Percentiles rank a stretch among this genome's conserved stretches.
Evolutionary conservation across 2,113 vertebrate genomes (phyloP).

Genomic region (Okapia johnstoni): DNA sequence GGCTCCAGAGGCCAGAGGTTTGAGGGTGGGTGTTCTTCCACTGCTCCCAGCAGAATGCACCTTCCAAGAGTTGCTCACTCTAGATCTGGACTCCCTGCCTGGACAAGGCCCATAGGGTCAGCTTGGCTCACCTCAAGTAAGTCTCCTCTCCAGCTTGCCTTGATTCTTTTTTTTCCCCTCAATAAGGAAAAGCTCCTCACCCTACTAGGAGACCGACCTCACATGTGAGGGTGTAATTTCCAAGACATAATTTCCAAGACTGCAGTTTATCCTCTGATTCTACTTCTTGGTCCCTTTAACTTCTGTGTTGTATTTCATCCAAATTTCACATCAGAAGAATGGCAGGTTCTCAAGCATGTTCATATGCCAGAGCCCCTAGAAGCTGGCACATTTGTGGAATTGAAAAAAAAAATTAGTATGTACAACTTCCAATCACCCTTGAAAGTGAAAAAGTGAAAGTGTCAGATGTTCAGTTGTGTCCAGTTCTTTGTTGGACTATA

Average conservation of each 20-base stretch:
- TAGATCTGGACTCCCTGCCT: background rate
- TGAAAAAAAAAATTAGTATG: background rate
- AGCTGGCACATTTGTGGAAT: background rate
- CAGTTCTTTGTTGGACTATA: background rate
- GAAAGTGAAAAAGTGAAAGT: background rate
- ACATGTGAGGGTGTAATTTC: background rate
- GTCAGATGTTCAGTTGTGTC: background rate
- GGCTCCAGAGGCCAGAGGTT: background rate
- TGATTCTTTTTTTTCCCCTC: background rate
- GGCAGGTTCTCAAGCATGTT: background rate
- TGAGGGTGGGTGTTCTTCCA: background rate
- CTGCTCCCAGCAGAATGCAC: rapidly evolving
- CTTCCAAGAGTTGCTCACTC: background rate
- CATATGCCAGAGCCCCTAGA: background rate
- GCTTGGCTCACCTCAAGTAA: background rate
- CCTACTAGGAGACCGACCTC: background rate
- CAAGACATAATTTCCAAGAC: background rate
- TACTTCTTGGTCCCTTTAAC: constrained; percentile 18
- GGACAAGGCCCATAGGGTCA: background rate
- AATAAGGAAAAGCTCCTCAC: background rate
- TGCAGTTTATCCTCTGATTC: background rate
- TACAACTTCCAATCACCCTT: background rate
- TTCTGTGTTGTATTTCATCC: background rate
- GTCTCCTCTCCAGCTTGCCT: background rate
- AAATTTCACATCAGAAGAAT: background rate